These are phyloP conservation scores for Agrilus cyanescens DNA, from an alignment of 2,888 invertebrate species.

Conservation along the genomic window DNA sequence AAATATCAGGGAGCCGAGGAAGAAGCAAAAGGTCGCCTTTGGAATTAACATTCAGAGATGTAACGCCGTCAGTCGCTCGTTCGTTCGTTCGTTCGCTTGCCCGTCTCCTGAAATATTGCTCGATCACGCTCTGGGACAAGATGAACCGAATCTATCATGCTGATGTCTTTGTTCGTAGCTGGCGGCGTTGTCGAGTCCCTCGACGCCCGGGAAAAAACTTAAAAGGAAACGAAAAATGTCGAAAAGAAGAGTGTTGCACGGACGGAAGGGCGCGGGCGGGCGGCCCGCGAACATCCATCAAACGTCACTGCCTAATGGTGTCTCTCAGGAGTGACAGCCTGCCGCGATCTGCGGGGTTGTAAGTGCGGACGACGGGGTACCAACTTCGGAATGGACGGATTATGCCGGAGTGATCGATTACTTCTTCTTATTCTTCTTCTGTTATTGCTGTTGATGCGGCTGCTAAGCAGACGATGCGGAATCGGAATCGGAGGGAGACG, in stretches of 20 bases:
- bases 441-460: too few species aligned
- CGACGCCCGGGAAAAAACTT: slow-evolving; percentile 25
- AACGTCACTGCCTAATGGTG: slow-evolving; percentile 33
- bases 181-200: slow-evolving; percentile 27
- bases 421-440: too few species aligned
- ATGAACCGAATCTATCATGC: slow-evolving; percentile 41
- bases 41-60: slow-evolving; percentile 37
- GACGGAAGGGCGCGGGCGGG: slow-evolving; percentile 26
- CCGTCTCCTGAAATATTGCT: slow-evolving; percentile 37
- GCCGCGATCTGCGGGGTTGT: slow-evolving; percentile 16
- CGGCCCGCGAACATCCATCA: slow-evolving; percentile 31
- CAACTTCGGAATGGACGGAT: too few species aligned
- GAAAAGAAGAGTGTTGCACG: slow-evolving; percentile 17
- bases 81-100: slow-evolving; percentile 22
- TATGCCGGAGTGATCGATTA: too few species aligned
- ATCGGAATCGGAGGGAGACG: too few species aligned
- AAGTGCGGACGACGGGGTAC: slow-evolving; percentile 8
- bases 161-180: slow-evolving; percentile 40
- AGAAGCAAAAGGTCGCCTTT: slow-evolving; percentile 28
- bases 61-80: slow-evolving; percentile 23
- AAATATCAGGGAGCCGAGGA: slow-evolving; percentile 10
- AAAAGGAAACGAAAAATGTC: slow-evolving; percentile 31
- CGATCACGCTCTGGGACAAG: slow-evolving; percentile 40
- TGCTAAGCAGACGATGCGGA: too few species aligned
- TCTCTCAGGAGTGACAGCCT: slow-evolving; percentile 26